Base-by-base conservation (phyloP, 2,888 invertebrate species). In the Mactromeris polynyma region DNA sequence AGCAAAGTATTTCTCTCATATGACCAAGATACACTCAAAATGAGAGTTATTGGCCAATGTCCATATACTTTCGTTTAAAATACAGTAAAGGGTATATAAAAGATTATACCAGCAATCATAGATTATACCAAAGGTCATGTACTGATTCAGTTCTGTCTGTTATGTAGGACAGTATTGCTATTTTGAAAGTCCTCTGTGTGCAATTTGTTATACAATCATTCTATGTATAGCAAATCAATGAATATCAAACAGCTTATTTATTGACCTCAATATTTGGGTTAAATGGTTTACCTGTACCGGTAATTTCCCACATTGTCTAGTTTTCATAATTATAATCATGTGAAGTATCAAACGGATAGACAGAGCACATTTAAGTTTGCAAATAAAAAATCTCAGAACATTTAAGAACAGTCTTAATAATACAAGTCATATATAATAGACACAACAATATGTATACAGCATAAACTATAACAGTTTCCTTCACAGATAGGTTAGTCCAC, bases 361-460 rank as follows among this genome's bases (percentile, higher is more conserved):
- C 51, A 51, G 58, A 26, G 58, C 26, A 26, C 26, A 26, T 2
- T 26, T 1, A 64, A 46, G 1, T 64, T n/a, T 26, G 26, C 58
- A 64, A 64, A 64, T 64, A 64, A 64, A 4, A n/a, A 64, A 73
- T 36, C 31, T 36, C 17, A 26, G 33, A 33, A 36, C 36, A 79
- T 79, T 40, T 79, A 46, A 40, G 79, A 79, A 26, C 79, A 79
- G 79, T 79, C 42, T 79, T 73, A 33, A 73, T 19, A 36, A 73
- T 73, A 73, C 73, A 17, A 33, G 73, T 73, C 73, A 33, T 73
- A 73, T 73, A 73, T 73, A 73, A 73, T 73, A 73, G 73, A 73
- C 73, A 73, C 73, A 73, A 33, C 17, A 73, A 17, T 73, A 36
- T 2, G 33, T 1, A 33, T 17, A 36, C 14, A 26, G 14, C 33